Percentiles rank a stretch among this genome's conserved stretches.
These are phyloP conservation scores for Spinus olivaceus DNA, from an alignment of 2,797 vertebrate genomes.

Conservation along the genomic window DNA sequence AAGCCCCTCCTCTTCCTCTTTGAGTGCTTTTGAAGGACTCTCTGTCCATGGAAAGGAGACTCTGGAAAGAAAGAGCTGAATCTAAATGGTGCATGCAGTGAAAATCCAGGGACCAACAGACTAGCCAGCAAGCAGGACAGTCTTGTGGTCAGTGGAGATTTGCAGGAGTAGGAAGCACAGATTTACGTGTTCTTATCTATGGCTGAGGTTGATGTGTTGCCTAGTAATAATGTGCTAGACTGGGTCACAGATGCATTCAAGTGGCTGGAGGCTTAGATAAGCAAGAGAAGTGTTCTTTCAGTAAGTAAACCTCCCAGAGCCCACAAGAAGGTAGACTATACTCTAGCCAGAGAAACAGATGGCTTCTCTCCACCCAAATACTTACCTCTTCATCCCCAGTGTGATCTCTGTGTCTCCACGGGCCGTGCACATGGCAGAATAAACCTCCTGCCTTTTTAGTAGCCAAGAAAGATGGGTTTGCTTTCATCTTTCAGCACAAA, in stretches of 20 bases:
- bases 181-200: not conserved
- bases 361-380: not conserved
- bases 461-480: not conserved
- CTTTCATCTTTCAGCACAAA: slow-evolving; percentile 40
- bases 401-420: not conserved
- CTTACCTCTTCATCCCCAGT: not conserved
- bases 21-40: not conserved
- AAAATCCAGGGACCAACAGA: not conserved
- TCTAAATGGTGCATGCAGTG: not conserved
- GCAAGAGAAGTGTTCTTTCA: not conserved
- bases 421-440: not conserved
- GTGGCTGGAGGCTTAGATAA: not conserved
- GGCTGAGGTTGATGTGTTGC: not conserved
- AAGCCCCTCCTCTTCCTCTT: not conserved
- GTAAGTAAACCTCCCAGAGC: not conserved
- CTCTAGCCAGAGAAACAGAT: slow-evolving; percentile 4
- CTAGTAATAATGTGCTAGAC: not conserved
- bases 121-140: not conserved
- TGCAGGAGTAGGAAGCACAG: not conserved
- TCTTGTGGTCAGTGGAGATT: not conserved
- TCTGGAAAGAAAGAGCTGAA: not conserved
- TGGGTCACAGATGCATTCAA: not conserved
- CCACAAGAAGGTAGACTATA: not conserved
- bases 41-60: not conserved
- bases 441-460: slow-evolving; percentile 17